Percentiles rank a stretch among this genome's conserved stretches.
Evolutionary conservation across 1,140 invertebrate genomes (phyloP).

Genomic region (Drosophila nannoptera): DNA sequence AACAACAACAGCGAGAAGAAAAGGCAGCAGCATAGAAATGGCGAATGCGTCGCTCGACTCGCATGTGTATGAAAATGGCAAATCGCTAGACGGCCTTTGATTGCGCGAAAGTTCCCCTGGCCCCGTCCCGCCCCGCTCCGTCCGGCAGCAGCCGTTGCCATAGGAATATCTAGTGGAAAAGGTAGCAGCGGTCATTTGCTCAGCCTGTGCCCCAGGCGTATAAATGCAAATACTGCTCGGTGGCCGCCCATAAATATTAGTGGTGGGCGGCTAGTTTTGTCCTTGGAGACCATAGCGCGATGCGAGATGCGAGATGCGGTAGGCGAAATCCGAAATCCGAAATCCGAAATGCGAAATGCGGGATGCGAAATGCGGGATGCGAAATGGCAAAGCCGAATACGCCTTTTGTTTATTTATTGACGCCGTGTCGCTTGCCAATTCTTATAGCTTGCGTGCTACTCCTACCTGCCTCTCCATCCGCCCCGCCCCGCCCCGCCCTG

Average conservation of each 20-base stretch:
- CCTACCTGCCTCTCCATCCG: conserved; percentile 12
- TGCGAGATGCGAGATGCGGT: conserved; percentile 6
- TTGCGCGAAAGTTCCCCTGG: conserved; percentile 45
- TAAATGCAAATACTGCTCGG: conserved; percentile 61
- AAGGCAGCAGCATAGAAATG: conserved; percentile 39
- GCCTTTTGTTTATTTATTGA: conserved; percentile 76
- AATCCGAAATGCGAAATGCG: conserved; percentile 1
- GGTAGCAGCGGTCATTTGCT: conserved; percentile 64
- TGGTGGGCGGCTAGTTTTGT: conserved; percentile 56
- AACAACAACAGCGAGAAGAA: neutral
- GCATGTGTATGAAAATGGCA: conserved; percentile 76
- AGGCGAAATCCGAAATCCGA: neutral
- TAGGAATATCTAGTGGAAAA: neutral
- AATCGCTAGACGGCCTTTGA: conserved; percentile 75
- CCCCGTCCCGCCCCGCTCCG: neutral
- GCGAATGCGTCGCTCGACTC: conserved; percentile 61
- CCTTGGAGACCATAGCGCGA: conserved; percentile 50
- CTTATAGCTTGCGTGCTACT: conserved; percentile 67
- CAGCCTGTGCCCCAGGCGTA: conserved; percentile 53
- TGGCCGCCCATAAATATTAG: conserved; percentile 64
- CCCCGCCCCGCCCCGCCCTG: too few relatives aligned
- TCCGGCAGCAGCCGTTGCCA: too few relatives aligned
- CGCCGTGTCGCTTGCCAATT: conserved; percentile 67
- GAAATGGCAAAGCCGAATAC: conserved; percentile 46
- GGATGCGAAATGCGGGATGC: conserved; percentile 1